Evolutionary conservation across 2,113 vertebrate species (phyloP).

Genomic region (Gasterosteus nipponicus): DNA sequence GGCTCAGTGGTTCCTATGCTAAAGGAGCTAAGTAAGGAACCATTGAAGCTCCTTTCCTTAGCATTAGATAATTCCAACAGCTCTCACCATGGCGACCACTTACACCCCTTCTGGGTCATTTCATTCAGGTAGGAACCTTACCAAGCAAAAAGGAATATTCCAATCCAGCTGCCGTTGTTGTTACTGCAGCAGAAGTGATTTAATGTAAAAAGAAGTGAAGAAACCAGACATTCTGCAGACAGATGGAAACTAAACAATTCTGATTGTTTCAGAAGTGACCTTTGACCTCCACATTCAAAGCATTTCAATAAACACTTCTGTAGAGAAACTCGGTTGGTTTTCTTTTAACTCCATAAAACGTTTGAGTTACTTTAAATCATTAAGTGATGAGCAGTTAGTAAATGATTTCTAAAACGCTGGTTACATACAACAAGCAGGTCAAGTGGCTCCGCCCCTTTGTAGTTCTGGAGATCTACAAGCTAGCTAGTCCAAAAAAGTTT

Average conservation of each 20-base stretch:
- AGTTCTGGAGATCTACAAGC: not conserved
- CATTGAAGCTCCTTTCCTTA: no score
- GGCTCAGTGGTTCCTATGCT: no score
- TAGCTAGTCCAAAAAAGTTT: not conserved
- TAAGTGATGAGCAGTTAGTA: no score
- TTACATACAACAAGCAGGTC: no score
- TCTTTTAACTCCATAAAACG: not conserved
- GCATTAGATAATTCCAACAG: no score
- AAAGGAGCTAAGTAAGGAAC: no score
- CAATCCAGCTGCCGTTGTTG: not conserved
- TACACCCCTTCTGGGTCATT: no score
- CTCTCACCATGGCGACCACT: no score
- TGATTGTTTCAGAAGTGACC: not conserved
- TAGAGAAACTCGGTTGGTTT: not conserved
- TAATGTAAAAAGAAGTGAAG: not conserved
- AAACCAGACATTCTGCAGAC: not conserved
- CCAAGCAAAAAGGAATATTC: no score
- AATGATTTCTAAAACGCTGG: no score
- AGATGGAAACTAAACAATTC: not conserved
- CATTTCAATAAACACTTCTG: conserved; percentile 9
- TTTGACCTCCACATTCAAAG: not conserved
- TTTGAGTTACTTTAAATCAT: not conserved
- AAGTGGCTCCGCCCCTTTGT: not conserved
- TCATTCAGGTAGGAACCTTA: no score
- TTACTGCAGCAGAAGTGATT: not conserved